Conservation (phyloP, 1,140 invertebrate genomes). For the Parapsyche elsis region DNA sequence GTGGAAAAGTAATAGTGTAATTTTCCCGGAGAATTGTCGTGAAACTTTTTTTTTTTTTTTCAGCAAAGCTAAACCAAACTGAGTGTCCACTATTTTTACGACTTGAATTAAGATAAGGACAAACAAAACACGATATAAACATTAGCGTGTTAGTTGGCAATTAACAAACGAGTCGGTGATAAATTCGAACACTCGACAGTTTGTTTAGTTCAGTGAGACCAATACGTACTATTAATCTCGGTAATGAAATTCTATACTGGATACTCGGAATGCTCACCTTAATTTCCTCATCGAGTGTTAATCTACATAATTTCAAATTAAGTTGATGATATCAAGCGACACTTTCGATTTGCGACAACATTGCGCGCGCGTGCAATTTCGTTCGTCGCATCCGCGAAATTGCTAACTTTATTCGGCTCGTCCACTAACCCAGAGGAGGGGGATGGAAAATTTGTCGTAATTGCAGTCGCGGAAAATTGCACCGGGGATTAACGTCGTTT, state of each 20-base stretch:
- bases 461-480: slow-evolving; percentile 51
- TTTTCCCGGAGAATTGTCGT: no score
- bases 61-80: background rate
- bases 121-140: background rate
- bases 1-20: no score
- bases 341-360: no score
- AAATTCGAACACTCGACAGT: slow-evolving; percentile 9
- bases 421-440: background rate
- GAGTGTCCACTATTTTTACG: background rate
- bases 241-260: background rate
- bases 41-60: background rate
- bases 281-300: no score
- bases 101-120: slow-evolving; percentile 20
- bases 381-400: background rate
- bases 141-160: background rate
- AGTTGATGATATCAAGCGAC: no score
- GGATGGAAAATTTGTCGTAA: slow-evolving; percentile 34
- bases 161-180: slow-evolving; percentile 22
- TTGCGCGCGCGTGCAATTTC: no score
- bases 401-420: slow-evolving; percentile 1
- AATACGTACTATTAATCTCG: background rate
- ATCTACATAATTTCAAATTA: no score
- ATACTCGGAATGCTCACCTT: no score
- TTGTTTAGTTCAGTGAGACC: background rate
- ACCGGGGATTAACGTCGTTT: slow-evolving; percentile 44